Conservation (phyloP, 2,888 invertebrate species). For the Druceiella hillmani region DNA sequence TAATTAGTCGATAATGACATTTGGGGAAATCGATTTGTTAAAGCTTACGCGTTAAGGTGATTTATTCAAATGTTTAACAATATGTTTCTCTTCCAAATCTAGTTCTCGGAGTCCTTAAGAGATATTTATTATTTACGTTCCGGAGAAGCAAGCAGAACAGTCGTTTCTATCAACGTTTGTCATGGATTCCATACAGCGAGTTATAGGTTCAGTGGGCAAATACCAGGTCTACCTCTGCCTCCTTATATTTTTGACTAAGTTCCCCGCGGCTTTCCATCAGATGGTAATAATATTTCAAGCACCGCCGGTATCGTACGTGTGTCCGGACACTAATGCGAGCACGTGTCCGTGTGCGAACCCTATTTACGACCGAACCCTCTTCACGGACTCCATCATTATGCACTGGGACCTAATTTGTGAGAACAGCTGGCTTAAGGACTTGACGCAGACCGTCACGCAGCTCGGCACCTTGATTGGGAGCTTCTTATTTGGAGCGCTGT, state of each 20-base stretch:
- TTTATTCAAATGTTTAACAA: too few species aligned
- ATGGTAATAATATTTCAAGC: conserved; percentile 49
- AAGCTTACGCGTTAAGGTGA: too few species aligned
- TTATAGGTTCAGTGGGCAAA: conserved; percentile 47
- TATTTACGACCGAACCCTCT: conserved; percentile 58
- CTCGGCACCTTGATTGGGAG: conserved; percentile 69
- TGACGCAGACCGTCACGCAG: conserved; percentile 72
- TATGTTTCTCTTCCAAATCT: too few species aligned
- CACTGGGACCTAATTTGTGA: conserved; percentile 75
- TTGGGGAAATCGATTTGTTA: too few species aligned
- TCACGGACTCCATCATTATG: conserved; percentile 63
- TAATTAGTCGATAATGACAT: too few species aligned
- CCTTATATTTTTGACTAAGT: conserved; percentile 39
- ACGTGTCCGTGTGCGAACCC: conserved; percentile 54
- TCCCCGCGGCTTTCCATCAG: conserved; percentile 48
- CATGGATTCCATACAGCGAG: conserved; percentile 37
- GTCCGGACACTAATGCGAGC: conserved; percentile 28
- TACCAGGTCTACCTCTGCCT: conserved; percentile 45
- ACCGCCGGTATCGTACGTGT: conserved; percentile 37
- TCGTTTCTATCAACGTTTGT: too few species aligned
- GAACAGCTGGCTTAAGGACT: conserved; percentile 55
- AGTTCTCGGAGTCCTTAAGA: too few species aligned
- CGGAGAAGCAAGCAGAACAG: too few species aligned
- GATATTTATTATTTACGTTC: too few species aligned
- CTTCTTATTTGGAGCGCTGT: conserved; percentile 65